These are phyloP conservation scores for Oreotragus oreotragus DNA, from an alignment of 2,113 vertebrate genomes.

Conservation along the genomic window DNA sequence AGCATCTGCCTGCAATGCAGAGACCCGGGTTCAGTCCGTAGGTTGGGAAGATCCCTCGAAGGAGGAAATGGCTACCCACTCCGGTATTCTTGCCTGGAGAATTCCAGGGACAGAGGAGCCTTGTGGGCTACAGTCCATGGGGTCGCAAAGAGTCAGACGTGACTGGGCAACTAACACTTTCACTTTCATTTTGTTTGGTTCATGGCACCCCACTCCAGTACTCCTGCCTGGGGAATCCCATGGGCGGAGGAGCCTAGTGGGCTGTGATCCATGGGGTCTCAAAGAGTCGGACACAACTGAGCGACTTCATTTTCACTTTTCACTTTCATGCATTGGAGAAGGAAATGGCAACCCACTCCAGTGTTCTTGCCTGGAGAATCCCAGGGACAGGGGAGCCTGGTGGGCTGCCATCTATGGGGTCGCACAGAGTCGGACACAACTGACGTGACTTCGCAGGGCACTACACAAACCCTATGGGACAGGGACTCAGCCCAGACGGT, in stretches of 20 bases:
- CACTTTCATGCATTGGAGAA: no score
- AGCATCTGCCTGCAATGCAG: not conserved
- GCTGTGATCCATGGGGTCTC: no score
- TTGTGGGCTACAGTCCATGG: not conserved
- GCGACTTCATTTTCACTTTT: no score
- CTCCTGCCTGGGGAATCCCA: no score
- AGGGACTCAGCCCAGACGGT: fast-evolving
- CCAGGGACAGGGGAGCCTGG: not conserved
- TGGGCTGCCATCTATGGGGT: not conserved
- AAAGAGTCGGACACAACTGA: no score
- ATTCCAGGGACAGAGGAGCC: not conserved
- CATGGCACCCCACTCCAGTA: no score
- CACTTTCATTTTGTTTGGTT: not conserved
- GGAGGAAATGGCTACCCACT: not conserved
- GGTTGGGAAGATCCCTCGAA: not conserved
- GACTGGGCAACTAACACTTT: not conserved
- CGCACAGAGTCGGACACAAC: not conserved
- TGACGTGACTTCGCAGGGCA: not conserved
- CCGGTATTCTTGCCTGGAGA: not conserved
- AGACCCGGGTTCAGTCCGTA: fast-evolving
- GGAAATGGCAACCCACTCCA: not conserved
- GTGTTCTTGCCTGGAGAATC: not conserved
- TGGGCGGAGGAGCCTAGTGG: no score
- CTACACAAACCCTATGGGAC: fast-evolving
- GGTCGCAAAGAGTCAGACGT: not conserved